Evolutionary conservation across 2,113 vertebrate genomes (phyloP).

Genomic region (Gymnocephalus cernua): DNA sequence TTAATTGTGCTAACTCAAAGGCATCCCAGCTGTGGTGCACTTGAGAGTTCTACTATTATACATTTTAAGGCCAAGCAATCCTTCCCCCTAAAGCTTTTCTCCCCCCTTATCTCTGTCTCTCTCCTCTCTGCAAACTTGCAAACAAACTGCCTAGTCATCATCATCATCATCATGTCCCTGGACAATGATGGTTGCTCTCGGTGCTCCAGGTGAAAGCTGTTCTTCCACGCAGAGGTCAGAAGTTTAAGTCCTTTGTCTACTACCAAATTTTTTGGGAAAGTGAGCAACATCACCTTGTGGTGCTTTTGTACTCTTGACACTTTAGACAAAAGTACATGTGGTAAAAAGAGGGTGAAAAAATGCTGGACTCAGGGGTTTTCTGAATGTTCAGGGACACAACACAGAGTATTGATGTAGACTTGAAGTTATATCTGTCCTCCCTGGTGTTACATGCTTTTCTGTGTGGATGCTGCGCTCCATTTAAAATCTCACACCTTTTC

Average conservation of each 20-base stretch:
- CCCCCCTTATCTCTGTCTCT: conserved; percentile 9
- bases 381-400: conserved; percentile 31
- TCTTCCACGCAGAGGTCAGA: conserved; percentile 46
- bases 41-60: conserved; percentile 42
- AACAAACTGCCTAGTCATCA: conserved; percentile 71
- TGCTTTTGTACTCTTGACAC: conserved; percentile 56
- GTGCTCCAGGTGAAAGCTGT: conserved; percentile 62
- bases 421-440: conserved; percentile 40
- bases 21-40: conserved; percentile 38
- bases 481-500: conserved; percentile 19
- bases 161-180: conserved; percentile 67
- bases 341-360: neutral
- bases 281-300: conserved; percentile 51
- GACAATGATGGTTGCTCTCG: conserved; percentile 53
- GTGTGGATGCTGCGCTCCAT: conserved; percentile 11
- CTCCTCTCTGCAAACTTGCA: conserved; percentile 42
- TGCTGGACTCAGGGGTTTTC: conserved; percentile 23
- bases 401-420: conserved; percentile 11
- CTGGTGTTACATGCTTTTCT: conserved; percentile 40
- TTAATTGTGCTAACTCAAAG: conserved; percentile 75
- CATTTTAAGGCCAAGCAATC: conserved; percentile 41
- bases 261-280: conserved; percentile 52
- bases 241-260: conserved; percentile 53
- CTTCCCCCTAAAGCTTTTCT: neutral
- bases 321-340: conserved; percentile 44